Evolutionary conservation across 2,888 invertebrate species (phyloP).

Genomic region (Homarus gammarus): DNA sequence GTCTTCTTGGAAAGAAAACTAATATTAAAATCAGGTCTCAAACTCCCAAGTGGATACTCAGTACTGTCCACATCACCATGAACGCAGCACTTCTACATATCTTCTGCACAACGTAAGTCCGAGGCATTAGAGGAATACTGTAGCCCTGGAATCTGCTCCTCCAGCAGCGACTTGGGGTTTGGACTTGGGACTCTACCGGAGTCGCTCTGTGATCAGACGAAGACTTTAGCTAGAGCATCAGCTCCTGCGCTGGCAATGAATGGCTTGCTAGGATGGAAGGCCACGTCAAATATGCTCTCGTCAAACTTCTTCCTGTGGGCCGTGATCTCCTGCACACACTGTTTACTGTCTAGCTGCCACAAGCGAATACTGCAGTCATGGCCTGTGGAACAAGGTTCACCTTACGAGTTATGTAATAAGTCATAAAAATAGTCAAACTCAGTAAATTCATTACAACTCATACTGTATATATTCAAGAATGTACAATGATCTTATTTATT

Average conservation of each 20-base stretch:
- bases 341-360: constrained; percentile 90
- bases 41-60: constrained; percentile 38
- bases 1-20: constrained; percentile 41
- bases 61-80: background rate
- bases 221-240: constrained; percentile 99
- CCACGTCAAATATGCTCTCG: constrained; percentile 98
- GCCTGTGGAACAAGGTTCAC: constrained; percentile 79
- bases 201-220: constrained; percentile 84
- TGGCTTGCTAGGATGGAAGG: constrained; percentile 99
- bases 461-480: too few species aligned
- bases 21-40: constrained; percentile 37
- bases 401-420: too few species aligned
- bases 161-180: background rate
- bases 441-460: too few species aligned
- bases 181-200: background rate
- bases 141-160: constrained; percentile 23
- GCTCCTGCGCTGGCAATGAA: constrained; percentile 99
- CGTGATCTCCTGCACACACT: constrained; percentile 99
- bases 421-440: too few species aligned
- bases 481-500: too few species aligned
- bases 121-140: constrained; percentile 30
- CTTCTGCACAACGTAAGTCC: constrained; percentile 18
- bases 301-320: constrained; percentile 99
- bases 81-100: constrained; percentile 29
- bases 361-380: constrained; percentile 83